These are phyloP conservation scores for Cardiocondyla obscurior DNA, from an alignment of 1,140 invertebrate species.

Conservation along the genomic window DNA sequence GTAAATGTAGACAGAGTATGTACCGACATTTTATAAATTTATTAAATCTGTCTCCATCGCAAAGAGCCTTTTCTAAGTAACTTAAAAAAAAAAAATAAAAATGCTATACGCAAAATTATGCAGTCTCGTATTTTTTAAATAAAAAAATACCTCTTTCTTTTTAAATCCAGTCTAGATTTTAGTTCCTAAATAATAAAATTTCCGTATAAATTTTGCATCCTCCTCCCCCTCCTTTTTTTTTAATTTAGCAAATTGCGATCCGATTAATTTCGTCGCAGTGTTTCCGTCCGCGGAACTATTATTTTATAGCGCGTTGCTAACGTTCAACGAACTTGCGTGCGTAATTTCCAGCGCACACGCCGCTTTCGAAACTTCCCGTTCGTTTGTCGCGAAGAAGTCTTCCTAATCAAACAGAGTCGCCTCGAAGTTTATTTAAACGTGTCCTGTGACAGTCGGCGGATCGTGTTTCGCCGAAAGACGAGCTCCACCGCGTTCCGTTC, in stretches of 20 bases:
- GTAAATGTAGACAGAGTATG: not conserved
- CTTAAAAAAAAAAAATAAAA: not conserved
- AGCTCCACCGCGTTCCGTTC: slow-evolving; percentile 37
- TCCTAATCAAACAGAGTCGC: slow-evolving; percentile 43
- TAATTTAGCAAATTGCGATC: too few relatives aligned
- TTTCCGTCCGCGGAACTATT: not conserved
- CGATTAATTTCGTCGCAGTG: too few relatives aligned
- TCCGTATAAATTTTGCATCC: too few relatives aligned
- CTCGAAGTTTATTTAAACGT: slow-evolving; percentile 51
- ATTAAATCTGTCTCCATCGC: not conserved
- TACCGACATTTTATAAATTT: not conserved
- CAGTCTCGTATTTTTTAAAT: too few relatives aligned
- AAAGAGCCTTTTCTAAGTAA: not conserved
- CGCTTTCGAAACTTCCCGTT: not conserved
- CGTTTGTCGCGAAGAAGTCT: slow-evolving; percentile 18
- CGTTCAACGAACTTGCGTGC: slow-evolving; percentile 22
- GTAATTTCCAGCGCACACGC: not conserved
- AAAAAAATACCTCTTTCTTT: too few relatives aligned
- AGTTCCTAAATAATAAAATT: too few relatives aligned
- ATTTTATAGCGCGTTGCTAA: not conserved
- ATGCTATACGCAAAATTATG: too few relatives aligned
- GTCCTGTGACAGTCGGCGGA: slow-evolving; percentile 39
- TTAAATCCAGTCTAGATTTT: too few relatives aligned
- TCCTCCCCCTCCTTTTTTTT: too few relatives aligned
- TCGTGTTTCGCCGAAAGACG: slow-evolving; percentile 51